Base-by-base conservation (phyloP, 2,113 vertebrate genomes). In the Poeciliopsis occidentalis region DNA sequence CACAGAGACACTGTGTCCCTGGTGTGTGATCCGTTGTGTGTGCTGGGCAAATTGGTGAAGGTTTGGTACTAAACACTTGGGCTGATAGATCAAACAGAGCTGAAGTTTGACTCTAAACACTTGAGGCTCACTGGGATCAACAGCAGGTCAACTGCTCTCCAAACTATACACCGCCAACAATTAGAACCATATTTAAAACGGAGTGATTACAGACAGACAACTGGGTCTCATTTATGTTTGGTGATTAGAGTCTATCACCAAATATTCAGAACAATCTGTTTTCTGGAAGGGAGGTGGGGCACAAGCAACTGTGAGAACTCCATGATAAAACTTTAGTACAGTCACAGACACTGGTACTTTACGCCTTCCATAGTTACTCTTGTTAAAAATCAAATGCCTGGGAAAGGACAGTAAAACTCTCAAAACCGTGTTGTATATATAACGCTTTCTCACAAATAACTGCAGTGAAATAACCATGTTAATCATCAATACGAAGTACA, bases 91-190 rank as follows among this genome's bases (percentile, higher is more conserved):
- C 87, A 87, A 73, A 83, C 79, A 27, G 37, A 73, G 70, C 79
- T 86, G 87, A 87, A 85, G 89, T 84, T 60, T 85, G 81, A 82
- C 79, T 84, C 83, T 73, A 89, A 90, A 89, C 89, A 91, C 73
- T 79, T 12, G 31, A 63, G 34, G 80, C 75, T 37, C 10, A 26
- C 26, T 19, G 76, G 72, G 88, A 85, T 86, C 88, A 90, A 79
- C 80, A 8, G 64, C 63, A 77, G 87, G 87, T 88, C 85, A 76
- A 69, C 6, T 19, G 11, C 66, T 69, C 76, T 73, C 73, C 64
- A 62, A 79, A 72, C 75, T 26, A 81, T 66, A 66, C 63, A 17
- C 67, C 2, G 4, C 3, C 67, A 8, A 34, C 67, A 7, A 69
- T 13, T 19, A 4, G 32, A 62, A 29, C 39, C 80, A 71, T 24